Conservation (phyloP, 2,113 vertebrate species). For the Larimichthys crocea region DNA sequence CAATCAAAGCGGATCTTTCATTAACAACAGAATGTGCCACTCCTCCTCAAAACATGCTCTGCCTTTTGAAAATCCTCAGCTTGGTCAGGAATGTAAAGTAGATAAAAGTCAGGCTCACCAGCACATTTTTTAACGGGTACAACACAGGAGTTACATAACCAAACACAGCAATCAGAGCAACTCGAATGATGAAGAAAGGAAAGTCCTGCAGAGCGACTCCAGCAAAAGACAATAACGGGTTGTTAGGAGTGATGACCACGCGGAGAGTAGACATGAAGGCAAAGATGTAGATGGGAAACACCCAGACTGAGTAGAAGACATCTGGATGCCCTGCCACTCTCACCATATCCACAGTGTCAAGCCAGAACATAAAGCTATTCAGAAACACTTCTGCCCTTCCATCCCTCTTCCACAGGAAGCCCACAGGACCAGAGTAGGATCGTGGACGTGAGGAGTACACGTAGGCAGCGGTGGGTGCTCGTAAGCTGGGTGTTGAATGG, state of each 20-base stretch:
- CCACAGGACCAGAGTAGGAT: slow-evolving; percentile 58
- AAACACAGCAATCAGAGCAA: slow-evolving; percentile 78
- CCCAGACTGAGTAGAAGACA: slow-evolving; percentile 83
- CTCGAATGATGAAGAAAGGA: slow-evolving; percentile 84
- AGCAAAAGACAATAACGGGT: slow-evolving; percentile 73
- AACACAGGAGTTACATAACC: slow-evolving; percentile 84
- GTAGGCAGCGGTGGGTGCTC: slow-evolving; percentile 49
- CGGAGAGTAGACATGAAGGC: slow-evolving; percentile 84
- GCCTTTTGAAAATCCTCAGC: slow-evolving; percentile 75
- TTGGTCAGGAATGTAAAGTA: slow-evolving; percentile 86
- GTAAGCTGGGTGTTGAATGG: slow-evolving; percentile 1
- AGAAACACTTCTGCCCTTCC: slow-evolving; percentile 78
- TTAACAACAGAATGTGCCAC: slow-evolving; percentile 20
- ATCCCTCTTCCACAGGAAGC: slow-evolving; percentile 75
- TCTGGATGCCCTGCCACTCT: slow-evolving; percentile 73
- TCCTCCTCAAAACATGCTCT: slow-evolving; percentile 79
- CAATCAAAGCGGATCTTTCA: slow-evolving; percentile 22
- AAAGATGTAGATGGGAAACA: slow-evolving; percentile 84
- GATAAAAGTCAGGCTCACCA: slow-evolving; percentile 81
- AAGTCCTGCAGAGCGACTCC: slow-evolving; percentile 85
- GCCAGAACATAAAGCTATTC: slow-evolving; percentile 84
- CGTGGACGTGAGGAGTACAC: slow-evolving; percentile 65
- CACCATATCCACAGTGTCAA: slow-evolving; percentile 87
- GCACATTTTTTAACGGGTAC: slow-evolving; percentile 85
- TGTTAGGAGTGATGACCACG: slow-evolving; percentile 77